These are phyloP conservation scores for Drosophila chauvacae DNA, from an alignment of 1,140 invertebrate genomes.

Conservation along the genomic window DNA sequence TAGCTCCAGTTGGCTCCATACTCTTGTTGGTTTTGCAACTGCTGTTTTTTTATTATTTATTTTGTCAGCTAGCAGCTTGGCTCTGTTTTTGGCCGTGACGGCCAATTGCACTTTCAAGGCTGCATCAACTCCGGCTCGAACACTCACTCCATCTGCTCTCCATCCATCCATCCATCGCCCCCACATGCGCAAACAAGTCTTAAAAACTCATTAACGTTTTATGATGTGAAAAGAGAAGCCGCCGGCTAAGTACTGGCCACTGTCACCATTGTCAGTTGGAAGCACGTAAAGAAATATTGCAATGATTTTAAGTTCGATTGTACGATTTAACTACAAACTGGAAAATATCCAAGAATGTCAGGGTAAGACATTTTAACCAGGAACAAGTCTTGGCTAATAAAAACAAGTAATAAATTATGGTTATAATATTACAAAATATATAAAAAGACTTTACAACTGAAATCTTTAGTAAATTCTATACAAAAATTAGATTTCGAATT, in stretches of 20 bases:
- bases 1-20: constrained; percentile 54
- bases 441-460: too few relatives aligned
- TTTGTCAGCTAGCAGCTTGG: neutral
- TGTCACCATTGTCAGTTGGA: constrained; percentile 9
- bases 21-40: constrained; percentile 51
- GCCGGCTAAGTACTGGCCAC: constrained; percentile 30
- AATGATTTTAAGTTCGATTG: neutral
- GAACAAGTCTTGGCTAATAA: neutral
- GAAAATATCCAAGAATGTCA: neutral
- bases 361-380: too few relatives aligned
- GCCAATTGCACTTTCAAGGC: constrained; percentile 65
- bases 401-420: neutral
- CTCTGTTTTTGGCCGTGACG: constrained; percentile 29
- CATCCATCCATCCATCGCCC: constrained; percentile 32
- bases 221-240: constrained; percentile 46
- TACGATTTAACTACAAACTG: neutral
- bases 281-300: neutral
- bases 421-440: too few relatives aligned
- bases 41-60: constrained; percentile 18
- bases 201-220: constrained; percentile 72
- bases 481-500: neutral
- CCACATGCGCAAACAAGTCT: constrained; percentile 51
- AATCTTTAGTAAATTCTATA: neutral
- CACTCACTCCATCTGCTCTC: constrained; percentile 10
- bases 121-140: constrained; percentile 43